These are phyloP conservation scores for Rhinichthys klamathensis DNA, from an alignment of 2,113 vertebrate species.

Conservation along the genomic window DNA sequence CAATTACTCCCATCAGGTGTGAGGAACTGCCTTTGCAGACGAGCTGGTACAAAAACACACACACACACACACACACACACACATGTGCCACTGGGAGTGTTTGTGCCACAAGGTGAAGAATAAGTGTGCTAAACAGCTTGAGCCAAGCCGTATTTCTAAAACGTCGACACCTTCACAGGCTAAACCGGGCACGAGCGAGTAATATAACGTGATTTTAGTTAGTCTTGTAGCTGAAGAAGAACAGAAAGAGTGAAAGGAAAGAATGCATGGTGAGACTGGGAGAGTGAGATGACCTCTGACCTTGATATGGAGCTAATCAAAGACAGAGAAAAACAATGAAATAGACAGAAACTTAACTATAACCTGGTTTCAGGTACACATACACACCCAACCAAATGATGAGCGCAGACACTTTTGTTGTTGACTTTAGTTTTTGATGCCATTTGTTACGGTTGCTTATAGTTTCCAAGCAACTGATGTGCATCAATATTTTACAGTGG, in stretches of 20 bases:
- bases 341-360: constrained; percentile 17
- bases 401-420: not conserved
- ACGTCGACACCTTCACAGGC: not conserved
- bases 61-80: constrained; percentile 42
- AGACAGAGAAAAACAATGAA: not conserved
- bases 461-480: not conserved
- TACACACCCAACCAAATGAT: constrained; percentile 2
- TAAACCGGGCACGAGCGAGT: not conserved
- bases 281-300: constrained; percentile 5
- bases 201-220: not conserved
- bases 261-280: not conserved
- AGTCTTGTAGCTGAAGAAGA: not conserved
- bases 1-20: constrained; percentile 50
- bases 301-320: not conserved
- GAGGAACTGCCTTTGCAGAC: constrained; percentile 34
- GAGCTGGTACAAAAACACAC: constrained; percentile 9
- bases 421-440: not conserved
- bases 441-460: not conserved
- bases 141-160: not conserved
- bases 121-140: constrained; percentile 28
- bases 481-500: not conserved
- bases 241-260: not conserved
- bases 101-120: constrained; percentile 40
- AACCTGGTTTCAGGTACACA: constrained; percentile 3
- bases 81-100: constrained; percentile 26